Base-by-base conservation (phyloP, 2,797 vertebrate genomes). In the Delichon dasypus region DNA sequence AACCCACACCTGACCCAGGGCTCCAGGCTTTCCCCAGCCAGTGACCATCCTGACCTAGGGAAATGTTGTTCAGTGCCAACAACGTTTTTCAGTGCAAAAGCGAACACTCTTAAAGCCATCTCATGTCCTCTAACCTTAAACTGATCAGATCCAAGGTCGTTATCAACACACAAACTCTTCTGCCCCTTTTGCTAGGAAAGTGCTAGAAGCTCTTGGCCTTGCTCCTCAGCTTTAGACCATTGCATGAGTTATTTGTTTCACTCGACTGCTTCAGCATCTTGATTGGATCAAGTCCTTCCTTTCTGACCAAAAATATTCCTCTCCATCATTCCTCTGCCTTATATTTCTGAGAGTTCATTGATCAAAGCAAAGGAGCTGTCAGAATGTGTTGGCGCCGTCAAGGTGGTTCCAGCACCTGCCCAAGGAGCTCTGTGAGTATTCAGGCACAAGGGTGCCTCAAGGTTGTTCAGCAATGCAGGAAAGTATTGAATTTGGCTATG, bases 331-430 rank as follows among this genome's bases (percentile, higher is more conserved):
- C 30, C 48, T 74, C 4, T 75, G 42, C 44, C 47, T 76, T 20
- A 0, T 38, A 48, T 70, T 87, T 90, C 30, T 67, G 71, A 44
- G 48, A 67, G 45, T 18, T 90, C 80, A 91, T 78, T 95, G 91
- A 95, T 91, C 88, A 94, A 86, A 94, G 89, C 34, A 54, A 23
- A 71, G 53, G 30, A 90, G 74, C 70, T 93, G 90, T 86, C 92
- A 87, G 68, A 62, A 55, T 10, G 57, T 30, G 53, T 11, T 42
- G 82, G 30, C 23, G 26, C 78, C 66, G 70, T 60, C 92, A 80
- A 61, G 61, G 68, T 50, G 32, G 38, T 89, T 92, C 32, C 91
- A 82, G 70, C 67, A 64, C 74, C 64, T 92, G 84, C 74, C 48
- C 77, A 50, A 82, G 67, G 11, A 82, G 55, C 25, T 58, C 47